phyloP scores from a whole-genome alignment of 2,797 vertebrate species.

The Saxicola maurus region DNA sequence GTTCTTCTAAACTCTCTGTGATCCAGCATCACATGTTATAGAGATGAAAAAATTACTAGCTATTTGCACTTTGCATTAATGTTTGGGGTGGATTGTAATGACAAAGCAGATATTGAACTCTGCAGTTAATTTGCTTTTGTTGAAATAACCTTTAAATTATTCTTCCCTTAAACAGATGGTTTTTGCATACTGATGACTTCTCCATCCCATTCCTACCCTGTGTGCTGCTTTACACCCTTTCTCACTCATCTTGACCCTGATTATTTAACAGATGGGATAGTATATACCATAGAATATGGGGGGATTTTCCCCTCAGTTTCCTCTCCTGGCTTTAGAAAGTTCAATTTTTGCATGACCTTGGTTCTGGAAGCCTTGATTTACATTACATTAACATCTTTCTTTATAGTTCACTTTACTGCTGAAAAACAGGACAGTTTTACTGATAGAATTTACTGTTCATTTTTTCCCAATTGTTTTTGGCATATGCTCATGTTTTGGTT shows the following conservation, averaged over 20 bases:
- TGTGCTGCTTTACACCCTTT: neutral
- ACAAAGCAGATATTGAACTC: conserved; percentile 29
- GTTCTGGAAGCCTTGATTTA: conserved; percentile 31
- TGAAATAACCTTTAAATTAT: conserved; percentile 49
- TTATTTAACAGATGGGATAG: neutral
- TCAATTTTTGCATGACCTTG: conserved; percentile 28
- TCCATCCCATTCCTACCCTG: neutral
- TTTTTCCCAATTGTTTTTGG: conserved; percentile 55
- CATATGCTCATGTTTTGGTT: conserved; percentile 57
- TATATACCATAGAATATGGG: neutral
- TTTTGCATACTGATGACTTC: neutral
- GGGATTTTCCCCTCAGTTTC: neutral
- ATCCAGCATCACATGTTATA: neutral
- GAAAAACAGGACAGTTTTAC: conserved; percentile 50
- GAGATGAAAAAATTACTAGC: neutral
- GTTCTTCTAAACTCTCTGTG: neutral
- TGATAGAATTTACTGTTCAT: conserved; percentile 44
- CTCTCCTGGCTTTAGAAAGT: neutral
- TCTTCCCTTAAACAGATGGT: neutral
- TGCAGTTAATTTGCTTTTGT: conserved; percentile 18
- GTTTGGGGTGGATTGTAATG: conserved; percentile 22
- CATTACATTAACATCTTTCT: conserved; percentile 13
- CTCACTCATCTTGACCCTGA: neutral
- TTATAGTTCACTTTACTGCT: conserved; percentile 32
- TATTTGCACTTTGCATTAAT: conserved; percentile 9